A percentile compares a stretch with the other conserved stretches of the same genome.
phyloP scores from a whole-genome alignment of 2,113 vertebrate genomes.

The Gallinago jamesoni region DNA sequence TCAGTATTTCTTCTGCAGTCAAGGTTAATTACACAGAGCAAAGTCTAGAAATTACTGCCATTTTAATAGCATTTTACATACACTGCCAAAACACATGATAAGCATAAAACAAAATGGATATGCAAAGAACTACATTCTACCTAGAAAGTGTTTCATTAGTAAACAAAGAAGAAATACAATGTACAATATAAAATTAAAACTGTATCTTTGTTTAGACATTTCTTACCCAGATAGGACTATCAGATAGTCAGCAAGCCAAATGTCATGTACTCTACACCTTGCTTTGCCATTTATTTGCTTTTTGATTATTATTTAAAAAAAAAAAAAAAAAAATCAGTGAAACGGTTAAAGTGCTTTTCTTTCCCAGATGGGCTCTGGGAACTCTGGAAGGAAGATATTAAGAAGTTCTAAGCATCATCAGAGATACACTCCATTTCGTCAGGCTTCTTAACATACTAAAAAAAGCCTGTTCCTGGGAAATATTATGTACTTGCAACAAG shows the following conservation, averaged over 20 bases:
- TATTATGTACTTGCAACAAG: neutral
- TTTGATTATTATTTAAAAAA: neutral
- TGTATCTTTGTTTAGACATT: neutral
- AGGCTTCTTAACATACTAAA: neutral
- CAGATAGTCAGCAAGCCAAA: neutral
- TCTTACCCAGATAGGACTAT: neutral
- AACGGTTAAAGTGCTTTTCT: neutral
- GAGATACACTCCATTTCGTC: neutral
- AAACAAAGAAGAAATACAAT: neutral
- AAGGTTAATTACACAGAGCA: conserved; percentile 55
- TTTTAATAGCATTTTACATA: conserved; percentile 54
- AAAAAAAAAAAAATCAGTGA: too few relatives aligned
- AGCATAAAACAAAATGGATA: conserved; percentile 22
- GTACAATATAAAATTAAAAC: neutral
- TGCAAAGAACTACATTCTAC: neutral
- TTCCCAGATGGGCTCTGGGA: neutral
- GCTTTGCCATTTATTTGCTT: neutral
- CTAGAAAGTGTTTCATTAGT: neutral
- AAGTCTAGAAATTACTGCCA: conserved; percentile 43
- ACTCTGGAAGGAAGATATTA: neutral
- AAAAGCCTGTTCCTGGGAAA: neutral
- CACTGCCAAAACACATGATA: conserved; percentile 45
- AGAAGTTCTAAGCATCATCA: neutral
- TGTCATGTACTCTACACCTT: neutral
- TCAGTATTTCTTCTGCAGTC: conserved; percentile 27